Evolutionary conservation across 2,888 invertebrate genomes (phyloP).

Genomic region (Drosophila stalkeri): DNA sequence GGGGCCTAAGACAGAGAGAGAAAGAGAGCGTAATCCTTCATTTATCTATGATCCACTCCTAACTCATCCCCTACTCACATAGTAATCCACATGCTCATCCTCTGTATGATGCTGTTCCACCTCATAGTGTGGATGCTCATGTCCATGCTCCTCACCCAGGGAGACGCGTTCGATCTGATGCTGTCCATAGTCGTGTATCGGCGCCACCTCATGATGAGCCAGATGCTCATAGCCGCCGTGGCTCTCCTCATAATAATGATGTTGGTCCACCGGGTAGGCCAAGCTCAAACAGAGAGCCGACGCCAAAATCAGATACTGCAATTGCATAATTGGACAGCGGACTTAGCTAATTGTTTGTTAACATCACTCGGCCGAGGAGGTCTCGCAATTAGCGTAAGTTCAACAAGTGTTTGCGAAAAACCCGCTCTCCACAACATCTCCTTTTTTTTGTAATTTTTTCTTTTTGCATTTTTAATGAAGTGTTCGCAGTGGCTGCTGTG

Average conservation of each 20-base stretch:
- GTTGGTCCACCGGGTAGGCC: slow-evolving; percentile 84
- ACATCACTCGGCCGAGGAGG: slow-evolving; percentile 35
- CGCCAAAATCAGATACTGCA: slow-evolving; percentile 84
- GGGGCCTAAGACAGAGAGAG: slow-evolving; percentile 86
- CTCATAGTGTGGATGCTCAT: slow-evolving; percentile 84
- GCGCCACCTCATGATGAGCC: slow-evolving; percentile 75
- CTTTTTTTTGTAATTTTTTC: slow-evolving; percentile 10
- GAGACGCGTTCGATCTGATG: slow-evolving; percentile 83
- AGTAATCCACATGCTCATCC: slow-evolving; percentile 88
- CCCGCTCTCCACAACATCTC: slow-evolving; percentile 17
- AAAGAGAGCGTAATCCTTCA: not conserved
- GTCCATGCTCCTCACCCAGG: slow-evolving; percentile 79
- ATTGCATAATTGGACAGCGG: slow-evolving; percentile 59
- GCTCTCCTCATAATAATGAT: slow-evolving; percentile 82
- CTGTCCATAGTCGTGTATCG: slow-evolving; percentile 77
- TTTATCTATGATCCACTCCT: not conserved
- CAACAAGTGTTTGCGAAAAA: slow-evolving; percentile 38
- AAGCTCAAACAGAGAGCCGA: slow-evolving; percentile 83
- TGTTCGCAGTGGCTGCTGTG: not conserved
- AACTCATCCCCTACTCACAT: slow-evolving; percentile 85
- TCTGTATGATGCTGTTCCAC: slow-evolving; percentile 74
- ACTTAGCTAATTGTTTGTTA: slow-evolving; percentile 69
- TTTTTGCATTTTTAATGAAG: slow-evolving; percentile 3
- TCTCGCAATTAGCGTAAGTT: slow-evolving; percentile 58
- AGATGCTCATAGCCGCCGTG: slow-evolving; percentile 80